Conservation (phyloP, 2,113 vertebrate genomes). For the Collichthys lucidus region DNA sequence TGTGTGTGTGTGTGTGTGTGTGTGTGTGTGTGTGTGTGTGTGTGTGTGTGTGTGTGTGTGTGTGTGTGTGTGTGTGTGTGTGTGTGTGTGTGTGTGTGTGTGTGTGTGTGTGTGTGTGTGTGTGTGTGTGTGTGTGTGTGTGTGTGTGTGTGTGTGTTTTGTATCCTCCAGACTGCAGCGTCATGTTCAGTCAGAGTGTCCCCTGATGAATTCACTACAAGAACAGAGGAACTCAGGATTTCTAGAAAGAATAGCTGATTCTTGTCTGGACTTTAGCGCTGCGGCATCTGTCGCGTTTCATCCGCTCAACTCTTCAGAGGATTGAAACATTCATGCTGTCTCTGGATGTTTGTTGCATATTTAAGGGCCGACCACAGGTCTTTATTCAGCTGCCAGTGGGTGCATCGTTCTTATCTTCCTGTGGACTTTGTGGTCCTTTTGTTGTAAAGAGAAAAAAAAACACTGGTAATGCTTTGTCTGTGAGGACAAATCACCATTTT, state of each 20-base stretch:
- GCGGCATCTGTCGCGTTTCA: constrained; percentile 39
- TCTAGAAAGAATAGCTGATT: constrained; percentile 24
- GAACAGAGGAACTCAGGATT: constrained; percentile 39
- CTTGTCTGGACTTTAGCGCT: constrained; percentile 35
- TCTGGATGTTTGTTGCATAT: constrained; percentile 54
- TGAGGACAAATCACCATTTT: neutral
- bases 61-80: constrained; percentile 39
- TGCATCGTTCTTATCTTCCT: constrained; percentile 63
- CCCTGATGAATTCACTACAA: constrained; percentile 42
- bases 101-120: too few relatives aligned
- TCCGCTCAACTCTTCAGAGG: constrained; percentile 40
- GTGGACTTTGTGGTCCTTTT: constrained; percentile 44
- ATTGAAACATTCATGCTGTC: constrained; percentile 31
- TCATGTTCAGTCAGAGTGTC: constrained; percentile 30
- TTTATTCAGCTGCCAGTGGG: constrained; percentile 70
- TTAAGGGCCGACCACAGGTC: constrained; percentile 44
- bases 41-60: constrained; percentile 31
- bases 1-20: neutral
- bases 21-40: constrained; percentile 41
- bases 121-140: too few relatives aligned
- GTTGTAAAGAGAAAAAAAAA: constrained; percentile 20
- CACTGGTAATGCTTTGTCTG: constrained; percentile 10
- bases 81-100: constrained; percentile 26
- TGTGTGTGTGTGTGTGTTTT: constrained; percentile 34
- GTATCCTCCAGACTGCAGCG: constrained; percentile 17